Conservation (phyloP, 2,888 invertebrate species). For the Augochlorella aurata region DNA sequence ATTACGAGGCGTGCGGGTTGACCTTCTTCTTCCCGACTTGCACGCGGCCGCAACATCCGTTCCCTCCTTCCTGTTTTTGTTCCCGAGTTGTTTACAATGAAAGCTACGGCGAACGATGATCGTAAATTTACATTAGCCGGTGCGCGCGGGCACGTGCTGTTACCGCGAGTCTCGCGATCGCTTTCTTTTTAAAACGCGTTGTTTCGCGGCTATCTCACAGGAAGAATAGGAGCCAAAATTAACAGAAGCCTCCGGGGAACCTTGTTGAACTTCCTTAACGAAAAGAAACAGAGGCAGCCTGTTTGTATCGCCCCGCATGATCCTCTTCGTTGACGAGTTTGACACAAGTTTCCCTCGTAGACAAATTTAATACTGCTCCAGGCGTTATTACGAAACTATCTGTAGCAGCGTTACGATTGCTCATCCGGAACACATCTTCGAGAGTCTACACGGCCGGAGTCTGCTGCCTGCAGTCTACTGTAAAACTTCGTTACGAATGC, state of each 20-base stretch:
- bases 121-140: conserved; percentile 42
- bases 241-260: background rate
- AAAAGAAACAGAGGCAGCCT: background rate
- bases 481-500: conserved; percentile 22
- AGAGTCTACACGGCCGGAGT: background rate
- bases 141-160: background rate
- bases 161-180: conserved; percentile 10
- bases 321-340: conserved; percentile 15
- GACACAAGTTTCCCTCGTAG: conserved; percentile 7
- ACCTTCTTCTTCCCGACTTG: conserved; percentile 32
- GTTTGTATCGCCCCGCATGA: background rate
- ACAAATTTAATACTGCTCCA: conserved; percentile 24
- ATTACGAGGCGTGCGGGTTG: conserved; percentile 43
- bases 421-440: conserved; percentile 21
- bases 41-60: conserved; percentile 34
- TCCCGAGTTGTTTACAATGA: conserved; percentile 32
- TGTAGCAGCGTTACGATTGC: conserved; percentile 20
- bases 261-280: background rate
- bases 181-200: background rate
- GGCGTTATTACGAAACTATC: conserved; percentile 15
- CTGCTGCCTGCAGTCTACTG: background rate
- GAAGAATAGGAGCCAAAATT: background rate
- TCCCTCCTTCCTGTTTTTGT: conserved; percentile 20
- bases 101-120: conserved; percentile 34
- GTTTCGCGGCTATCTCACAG: background rate